A percentile compares a stretch with the other conserved stretches of the same genome.
Evolutionary conservation across 2,797 vertebrate genomes (phyloP).

Genomic region (Falco peregrinus): DNA sequence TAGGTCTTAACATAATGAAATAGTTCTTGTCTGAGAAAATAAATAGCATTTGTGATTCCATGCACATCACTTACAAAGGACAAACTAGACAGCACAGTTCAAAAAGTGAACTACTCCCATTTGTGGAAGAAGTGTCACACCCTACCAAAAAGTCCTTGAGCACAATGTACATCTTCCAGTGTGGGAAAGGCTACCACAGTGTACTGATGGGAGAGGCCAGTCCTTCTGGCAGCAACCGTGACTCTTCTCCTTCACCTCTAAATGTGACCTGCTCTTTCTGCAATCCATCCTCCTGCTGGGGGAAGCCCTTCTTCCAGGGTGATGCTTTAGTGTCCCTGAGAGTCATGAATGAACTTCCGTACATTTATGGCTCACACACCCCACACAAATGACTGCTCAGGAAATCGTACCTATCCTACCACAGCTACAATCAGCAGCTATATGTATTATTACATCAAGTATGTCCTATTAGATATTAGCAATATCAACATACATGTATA

Average conservation of each 20-base stretch:
- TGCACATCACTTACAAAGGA: not conserved
- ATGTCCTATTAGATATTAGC: not conserved
- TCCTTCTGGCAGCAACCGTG: not conserved
- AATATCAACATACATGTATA: not conserved
- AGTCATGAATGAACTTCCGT: not conserved
- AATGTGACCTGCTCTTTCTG: not conserved
- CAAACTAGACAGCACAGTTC: not conserved
- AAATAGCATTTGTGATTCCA: not conserved
- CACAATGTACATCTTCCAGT: not conserved
- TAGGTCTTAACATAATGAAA: not conserved
- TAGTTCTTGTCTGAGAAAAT: not conserved
- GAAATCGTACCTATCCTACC: not conserved
- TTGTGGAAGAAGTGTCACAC: not conserved
- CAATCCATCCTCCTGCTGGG: not conserved
- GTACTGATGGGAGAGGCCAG: rapidly evolving
- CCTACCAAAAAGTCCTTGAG: not conserved
- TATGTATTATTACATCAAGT: not conserved
- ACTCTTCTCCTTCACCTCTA: not conserved
- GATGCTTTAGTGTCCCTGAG: not conserved
- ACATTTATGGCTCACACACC: not conserved
- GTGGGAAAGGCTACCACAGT: not conserved
- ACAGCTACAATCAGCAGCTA: not conserved
- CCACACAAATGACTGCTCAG: not conserved
- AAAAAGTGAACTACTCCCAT: not conserved
- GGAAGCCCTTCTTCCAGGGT: not conserved